Base-by-base conservation (phyloP, 2,888 invertebrate species). In the Cerceris rybyensis region DNA sequence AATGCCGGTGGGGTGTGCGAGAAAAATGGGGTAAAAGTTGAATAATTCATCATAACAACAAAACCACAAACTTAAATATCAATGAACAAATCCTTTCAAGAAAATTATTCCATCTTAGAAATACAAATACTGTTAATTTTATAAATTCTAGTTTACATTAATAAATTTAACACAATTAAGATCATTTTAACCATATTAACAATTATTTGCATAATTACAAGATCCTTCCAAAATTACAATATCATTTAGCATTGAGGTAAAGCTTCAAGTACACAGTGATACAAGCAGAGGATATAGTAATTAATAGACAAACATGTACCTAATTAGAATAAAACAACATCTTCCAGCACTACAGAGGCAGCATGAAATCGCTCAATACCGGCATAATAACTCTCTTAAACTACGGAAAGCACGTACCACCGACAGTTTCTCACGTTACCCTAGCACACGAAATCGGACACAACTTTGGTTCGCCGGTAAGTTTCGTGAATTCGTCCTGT, bases 351-450 rank as follows among this genome's bases (percentile, higher is more conserved):
- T 98, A 98, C 93, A 95, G 97, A 70, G 98, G 98, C 82, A 96
- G 97, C 89, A 94, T 96, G 93, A 96, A 97, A 94, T 98, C 97
- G 81, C 93, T 99, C 83, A 99, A 99, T 93, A 99, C 99, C 0
- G 99, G 99, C 82, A 98, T 99, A 91, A 98, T 99, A 82, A 99
- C 99, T 6, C 97, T 99, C 92, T 97, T 99, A 82, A 99, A 99
- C 94, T 99, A 99, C 93, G 98, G 98, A 92, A 97, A 97, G 91
- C 94, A 98, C 42, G 99, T 99, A 80, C 98, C 99, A 79, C 97
- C 98, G 0, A 98, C 98, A 93, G 99, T 99, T 57, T 98, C 98
- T 63, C 98, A 99, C 93, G 93, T 99, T 78, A 99, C 99, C 2
- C 94, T 99, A 82, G 99, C 99, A 7, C 99, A 99, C 93, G 99